phyloP scores from a whole-genome alignment of 1,140 invertebrate genomes.

The Drosophila kepulauana region DNA sequence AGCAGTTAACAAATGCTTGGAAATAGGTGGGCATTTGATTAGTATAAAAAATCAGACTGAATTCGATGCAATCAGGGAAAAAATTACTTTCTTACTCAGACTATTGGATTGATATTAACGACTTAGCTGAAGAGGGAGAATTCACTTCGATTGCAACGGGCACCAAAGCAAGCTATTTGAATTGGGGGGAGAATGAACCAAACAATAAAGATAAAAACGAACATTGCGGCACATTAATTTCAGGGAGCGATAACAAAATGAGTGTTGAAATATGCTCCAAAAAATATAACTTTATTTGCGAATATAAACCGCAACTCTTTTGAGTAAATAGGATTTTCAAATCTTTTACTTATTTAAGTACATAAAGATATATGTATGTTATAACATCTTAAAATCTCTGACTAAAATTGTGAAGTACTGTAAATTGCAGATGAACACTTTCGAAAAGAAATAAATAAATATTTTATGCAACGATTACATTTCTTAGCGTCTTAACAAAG shows the following conservation, averaged over 20 bases:
- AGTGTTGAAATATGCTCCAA: background rate
- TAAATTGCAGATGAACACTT: too few species aligned
- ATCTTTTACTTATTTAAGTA: too few species aligned
- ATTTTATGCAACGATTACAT: too few species aligned
- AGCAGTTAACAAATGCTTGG: background rate
- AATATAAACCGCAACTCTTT: background rate
- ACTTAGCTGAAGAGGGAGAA: background rate
- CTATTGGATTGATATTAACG: constrained; percentile 29
- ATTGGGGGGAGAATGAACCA: constrained; percentile 1
- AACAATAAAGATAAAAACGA: background rate
- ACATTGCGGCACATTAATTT: background rate
- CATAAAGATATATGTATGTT: too few species aligned
- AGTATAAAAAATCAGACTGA: background rate
- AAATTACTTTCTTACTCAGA: background rate
- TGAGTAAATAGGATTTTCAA: too few species aligned
- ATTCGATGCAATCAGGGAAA: background rate
- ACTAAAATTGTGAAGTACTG: too few species aligned
- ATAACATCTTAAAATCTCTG: too few species aligned
- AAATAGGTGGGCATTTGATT: background rate
- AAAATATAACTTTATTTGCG: background rate
- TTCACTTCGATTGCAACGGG: constrained; percentile 14
- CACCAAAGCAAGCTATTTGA: background rate
- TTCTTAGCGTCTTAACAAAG: too few species aligned
- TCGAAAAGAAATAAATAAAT: too few species aligned
- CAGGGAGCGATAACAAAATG: background rate